These are phyloP conservation scores for Thalpophila matura DNA, from an alignment of 2,888 invertebrate genomes.

Conservation along the genomic window DNA sequence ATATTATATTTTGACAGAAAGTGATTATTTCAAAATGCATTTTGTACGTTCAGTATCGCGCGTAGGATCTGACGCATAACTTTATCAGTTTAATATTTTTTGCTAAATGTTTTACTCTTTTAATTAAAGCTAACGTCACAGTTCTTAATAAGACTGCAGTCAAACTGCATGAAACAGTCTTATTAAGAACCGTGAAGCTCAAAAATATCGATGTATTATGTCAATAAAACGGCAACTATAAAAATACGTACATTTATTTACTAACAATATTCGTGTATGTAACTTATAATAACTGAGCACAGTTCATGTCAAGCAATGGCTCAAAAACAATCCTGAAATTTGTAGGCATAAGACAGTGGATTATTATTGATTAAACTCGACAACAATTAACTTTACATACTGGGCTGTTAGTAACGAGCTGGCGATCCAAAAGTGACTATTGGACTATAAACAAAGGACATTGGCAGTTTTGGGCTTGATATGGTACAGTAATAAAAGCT, in stretches of 20 bases:
- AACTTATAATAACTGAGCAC: slow-evolving; percentile 65
- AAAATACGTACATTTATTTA: slow-evolving; percentile 73
- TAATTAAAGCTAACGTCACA: too few relatives aligned
- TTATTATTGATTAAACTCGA: slow-evolving; percentile 60
- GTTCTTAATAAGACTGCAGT: too few relatives aligned
- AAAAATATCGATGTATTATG: slow-evolving; percentile 22
- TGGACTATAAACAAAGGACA: slow-evolving; percentile 18
- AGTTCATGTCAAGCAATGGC: slow-evolving; percentile 64
- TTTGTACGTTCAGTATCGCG: too few relatives aligned
- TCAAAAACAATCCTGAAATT: slow-evolving; percentile 54
- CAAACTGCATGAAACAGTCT: too few relatives aligned
- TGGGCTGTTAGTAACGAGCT: slow-evolving; percentile 49
- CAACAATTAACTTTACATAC: slow-evolving; percentile 38
- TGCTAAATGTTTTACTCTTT: too few relatives aligned
- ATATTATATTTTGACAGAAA: too few relatives aligned
- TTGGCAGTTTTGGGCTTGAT: too few relatives aligned
- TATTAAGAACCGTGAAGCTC: too few relatives aligned
- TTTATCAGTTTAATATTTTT: too few relatives aligned
- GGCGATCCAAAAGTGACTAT: slow-evolving; percentile 15
- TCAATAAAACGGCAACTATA: slow-evolving; percentile 61
- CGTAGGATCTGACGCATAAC: too few relatives aligned
- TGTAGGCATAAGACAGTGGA: slow-evolving; percentile 48
- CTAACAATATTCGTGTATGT: slow-evolving; percentile 71
- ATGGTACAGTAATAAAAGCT: too few relatives aligned
- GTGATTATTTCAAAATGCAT: too few relatives aligned